These are phyloP conservation scores for Ectemnius lituratus DNA, from an alignment of 2,888 invertebrate genomes.

Conservation along the genomic window DNA sequence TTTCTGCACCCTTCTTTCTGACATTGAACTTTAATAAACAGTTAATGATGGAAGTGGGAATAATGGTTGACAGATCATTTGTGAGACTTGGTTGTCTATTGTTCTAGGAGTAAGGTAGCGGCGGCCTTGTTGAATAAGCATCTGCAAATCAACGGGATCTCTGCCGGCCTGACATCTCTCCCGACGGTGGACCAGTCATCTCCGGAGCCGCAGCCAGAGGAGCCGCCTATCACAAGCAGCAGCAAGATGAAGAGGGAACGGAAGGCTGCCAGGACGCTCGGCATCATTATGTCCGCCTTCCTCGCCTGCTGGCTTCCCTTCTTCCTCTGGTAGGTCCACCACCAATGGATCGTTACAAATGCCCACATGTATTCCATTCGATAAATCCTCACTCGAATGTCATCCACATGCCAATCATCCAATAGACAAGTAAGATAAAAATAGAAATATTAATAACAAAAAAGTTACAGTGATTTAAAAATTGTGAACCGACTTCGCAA, in stretches of 20 bases:
- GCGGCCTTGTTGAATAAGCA: constrained; percentile 92
- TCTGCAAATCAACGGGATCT: constrained; percentile 93
- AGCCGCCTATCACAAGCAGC: constrained; percentile 85
- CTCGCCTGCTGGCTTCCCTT: constrained; percentile 97
- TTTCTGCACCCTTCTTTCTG: background rate
- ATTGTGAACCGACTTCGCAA: too few species aligned
- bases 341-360: too few species aligned
- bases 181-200: constrained; percentile 77
- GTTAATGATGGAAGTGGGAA: too few species aligned
- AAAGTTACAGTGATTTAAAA: background rate
- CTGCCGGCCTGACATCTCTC: constrained; percentile 81
- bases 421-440: background rate
- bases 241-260: constrained; percentile 93
- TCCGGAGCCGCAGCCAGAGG: constrained; percentile 72
- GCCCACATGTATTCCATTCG: background rate
- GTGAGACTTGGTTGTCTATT: constrained; percentile 29
- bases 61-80: background rate
- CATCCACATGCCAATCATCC: background rate
- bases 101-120: constrained; percentile 91
- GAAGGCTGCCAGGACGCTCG: constrained; percentile 95
- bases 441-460: background rate
- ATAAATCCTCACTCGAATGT: background rate
- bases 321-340: constrained; percentile 87
- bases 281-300: constrained; percentile 98
- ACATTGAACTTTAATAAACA: background rate